These are phyloP conservation scores for Chelon auratus DNA, from an alignment of 2,797 vertebrate genomes.

Conservation along the genomic window DNA sequence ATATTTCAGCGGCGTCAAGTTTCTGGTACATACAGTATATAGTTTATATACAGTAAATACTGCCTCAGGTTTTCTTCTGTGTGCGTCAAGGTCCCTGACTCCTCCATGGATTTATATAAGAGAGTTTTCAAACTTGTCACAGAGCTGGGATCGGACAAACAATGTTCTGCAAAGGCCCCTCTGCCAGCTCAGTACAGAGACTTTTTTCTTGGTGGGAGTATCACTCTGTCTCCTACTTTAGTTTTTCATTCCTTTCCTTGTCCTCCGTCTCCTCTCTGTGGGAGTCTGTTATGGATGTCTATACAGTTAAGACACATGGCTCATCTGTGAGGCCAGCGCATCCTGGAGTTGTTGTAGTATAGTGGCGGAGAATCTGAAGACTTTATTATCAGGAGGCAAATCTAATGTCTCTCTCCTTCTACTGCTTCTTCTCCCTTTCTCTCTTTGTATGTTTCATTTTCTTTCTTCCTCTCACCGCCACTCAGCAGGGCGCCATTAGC, in stretches of 20 bases:
- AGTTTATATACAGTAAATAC: background rate
- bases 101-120: slow-evolving; percentile 44
- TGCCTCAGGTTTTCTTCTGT: slow-evolving; percentile 17
- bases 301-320: slow-evolving; percentile 43
- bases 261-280: slow-evolving; percentile 41
- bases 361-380: slow-evolving; percentile 53
- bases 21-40: too few relatives aligned
- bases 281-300: slow-evolving; percentile 65
- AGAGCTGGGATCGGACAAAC: slow-evolving; percentile 51
- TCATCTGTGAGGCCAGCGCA: slow-evolving; percentile 58
- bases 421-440: slow-evolving; percentile 28
- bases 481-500: slow-evolving; percentile 82
- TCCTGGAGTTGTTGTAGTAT: slow-evolving; percentile 39
- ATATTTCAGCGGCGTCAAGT: too few relatives aligned
- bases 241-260: slow-evolving; percentile 35
- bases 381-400: slow-evolving; percentile 71
- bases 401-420: slow-evolving; percentile 57
- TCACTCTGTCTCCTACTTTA: slow-evolving; percentile 37
- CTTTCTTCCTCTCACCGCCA: slow-evolving; percentile 71
- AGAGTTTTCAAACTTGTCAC: slow-evolving; percentile 67
- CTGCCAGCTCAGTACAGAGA: slow-evolving; percentile 11
- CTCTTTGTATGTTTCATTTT: slow-evolving; percentile 68
- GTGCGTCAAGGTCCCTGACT: slow-evolving; percentile 16
- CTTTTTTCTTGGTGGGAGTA: slow-evolving; percentile 12
- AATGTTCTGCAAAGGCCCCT: slow-evolving; percentile 41